Evolutionary conservation across 2,888 invertebrate species (phyloP), one percentile per base, ranked within the genome.

Genomic region (Palloptera scutellata): DNA sequence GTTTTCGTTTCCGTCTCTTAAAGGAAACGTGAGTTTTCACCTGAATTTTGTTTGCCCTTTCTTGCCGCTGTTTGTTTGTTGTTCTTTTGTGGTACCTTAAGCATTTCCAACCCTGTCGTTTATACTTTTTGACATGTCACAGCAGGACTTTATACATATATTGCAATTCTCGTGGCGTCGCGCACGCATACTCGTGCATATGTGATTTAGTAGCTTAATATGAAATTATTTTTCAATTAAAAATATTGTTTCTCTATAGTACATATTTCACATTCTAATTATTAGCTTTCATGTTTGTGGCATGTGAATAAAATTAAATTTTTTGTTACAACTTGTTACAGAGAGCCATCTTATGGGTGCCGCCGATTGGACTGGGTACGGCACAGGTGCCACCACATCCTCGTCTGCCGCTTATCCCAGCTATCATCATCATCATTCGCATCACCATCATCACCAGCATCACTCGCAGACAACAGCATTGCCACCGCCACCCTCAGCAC

Each of bases 321-420:
- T 6, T 51, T 45, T n/a, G 20, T 20, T n/a, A n/a, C n/a, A n/a
- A n/a, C n/a, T n/a, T n/a, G n/a, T 57, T 86, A 73, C 86, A 85
- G 89, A 89, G 74, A 88, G 87, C 70, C 88, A 88, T 79, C 86
- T 89, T 76, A 86, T 89, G 74, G 89, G 88, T 9, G 89, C 89
- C 40, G 87, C 87, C 68, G 89, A 89, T 75, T 89, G 89, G 89
- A 88, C 88, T 74, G 89, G 89, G 8, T 88, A 88, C 74, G 79
- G 82, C n/a, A 73, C 79, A 40, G 81, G 68, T 17, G 67, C 70
- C 42, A 69, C 74, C 11, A 71, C 75, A 64, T 51, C 73, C 30
- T 53, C 74, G 58, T 64, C 76, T 61, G 69, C 75, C 66, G 59
- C 74, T 66, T 74, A 74, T 43, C 63, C 70, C 43, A 60, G 43